A percentile compares a stretch with the other conserved stretches of the same genome.
phyloP scores from a whole-genome alignment of 2,113 vertebrate genomes.

The Lepidothrix coronata region DNA sequence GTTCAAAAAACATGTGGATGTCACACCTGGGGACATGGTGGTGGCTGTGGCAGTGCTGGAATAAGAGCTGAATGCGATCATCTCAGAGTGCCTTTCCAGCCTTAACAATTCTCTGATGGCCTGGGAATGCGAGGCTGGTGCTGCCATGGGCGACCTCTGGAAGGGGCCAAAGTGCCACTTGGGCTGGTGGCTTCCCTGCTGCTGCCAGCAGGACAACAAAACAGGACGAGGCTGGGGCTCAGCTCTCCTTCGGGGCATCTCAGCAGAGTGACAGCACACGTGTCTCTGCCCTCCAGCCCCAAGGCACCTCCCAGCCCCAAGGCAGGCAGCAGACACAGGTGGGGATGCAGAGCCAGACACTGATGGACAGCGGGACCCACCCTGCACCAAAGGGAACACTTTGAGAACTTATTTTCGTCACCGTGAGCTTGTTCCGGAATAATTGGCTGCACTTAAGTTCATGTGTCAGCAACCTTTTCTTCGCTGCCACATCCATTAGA shows the following conservation, averaged over 20 bases:
- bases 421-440: background rate
- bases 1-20: background rate
- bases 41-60: background rate
- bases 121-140: background rate
- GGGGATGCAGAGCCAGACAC: background rate
- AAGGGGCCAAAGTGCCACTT: background rate
- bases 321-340: background rate
- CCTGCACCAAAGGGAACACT: fast-evolving
- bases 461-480: background rate
- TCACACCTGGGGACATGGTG: background rate
- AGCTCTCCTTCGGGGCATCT: fast-evolving
- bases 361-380: fast-evolving
- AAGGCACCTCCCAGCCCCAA: background rate
- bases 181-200: background rate
- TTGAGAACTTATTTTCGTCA: background rate
- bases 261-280: background rate
- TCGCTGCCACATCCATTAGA: background rate
- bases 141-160: background rate
- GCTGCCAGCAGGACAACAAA: background rate
- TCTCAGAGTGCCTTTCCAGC: background rate
- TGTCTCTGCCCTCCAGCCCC: background rate
- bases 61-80: background rate
- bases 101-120: background rate
- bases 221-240: background rate
- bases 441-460: background rate